These are phyloP conservation scores for Amazona finschi DNA, from an alignment of 2,797 vertebrate species.

Conservation along the genomic window DNA sequence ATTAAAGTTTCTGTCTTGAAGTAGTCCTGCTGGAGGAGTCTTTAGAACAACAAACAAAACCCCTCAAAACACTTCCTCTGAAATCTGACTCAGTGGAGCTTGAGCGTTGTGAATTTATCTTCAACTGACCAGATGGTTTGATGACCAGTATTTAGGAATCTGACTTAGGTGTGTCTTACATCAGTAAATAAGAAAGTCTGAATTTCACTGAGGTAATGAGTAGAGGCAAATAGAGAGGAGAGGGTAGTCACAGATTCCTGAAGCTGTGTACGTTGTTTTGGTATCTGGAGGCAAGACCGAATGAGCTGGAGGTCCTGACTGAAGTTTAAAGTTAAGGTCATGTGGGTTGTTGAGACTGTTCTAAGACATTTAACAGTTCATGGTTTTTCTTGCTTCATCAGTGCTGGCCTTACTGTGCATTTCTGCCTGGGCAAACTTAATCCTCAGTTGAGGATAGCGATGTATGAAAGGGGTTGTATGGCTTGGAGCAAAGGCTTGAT, in stretches of 20 bases:
- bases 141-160: background rate
- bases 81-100: background rate
- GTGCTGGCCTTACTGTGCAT: background rate
- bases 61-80: background rate
- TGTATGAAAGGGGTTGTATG: background rate
- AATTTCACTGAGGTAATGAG: background rate
- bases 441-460: background rate
- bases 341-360: background rate
- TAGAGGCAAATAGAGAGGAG: background rate
- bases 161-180: background rate
- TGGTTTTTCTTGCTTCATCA: background rate
- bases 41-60: background rate
- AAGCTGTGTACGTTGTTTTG: background rate
- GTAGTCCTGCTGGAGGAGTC: background rate
- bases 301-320: background rate
- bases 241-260: background rate
- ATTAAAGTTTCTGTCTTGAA: background rate
- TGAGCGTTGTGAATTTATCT: background rate
- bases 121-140: background rate
- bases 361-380: background rate
- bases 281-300: background rate
- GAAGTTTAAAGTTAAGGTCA: background rate
- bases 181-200: background rate
- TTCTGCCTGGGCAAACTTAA: background rate
- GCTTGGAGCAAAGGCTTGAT: background rate